Percentiles rank a stretch among this genome's conserved stretches.
These are phyloP conservation scores for Cyanistes caeruleus DNA, from an alignment of 2,113 vertebrate genomes.

Conservation along the genomic window DNA sequence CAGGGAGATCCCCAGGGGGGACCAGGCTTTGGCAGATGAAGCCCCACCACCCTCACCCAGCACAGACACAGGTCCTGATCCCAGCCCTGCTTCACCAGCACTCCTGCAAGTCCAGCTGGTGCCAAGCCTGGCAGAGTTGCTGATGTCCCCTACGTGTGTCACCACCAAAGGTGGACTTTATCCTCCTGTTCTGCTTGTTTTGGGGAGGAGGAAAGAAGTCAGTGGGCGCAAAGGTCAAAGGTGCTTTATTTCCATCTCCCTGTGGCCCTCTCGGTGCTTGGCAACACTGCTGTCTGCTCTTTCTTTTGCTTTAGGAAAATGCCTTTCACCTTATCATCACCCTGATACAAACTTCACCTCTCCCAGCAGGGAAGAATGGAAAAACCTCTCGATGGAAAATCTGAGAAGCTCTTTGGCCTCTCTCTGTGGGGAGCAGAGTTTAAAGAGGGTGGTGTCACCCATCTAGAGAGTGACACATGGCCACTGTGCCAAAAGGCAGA, in stretches of 20 bases:
- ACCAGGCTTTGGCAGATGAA: neutral
- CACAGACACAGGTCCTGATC: neutral
- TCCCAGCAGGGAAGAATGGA: neutral
- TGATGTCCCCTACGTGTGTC: neutral
- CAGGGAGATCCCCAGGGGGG: fast-evolving
- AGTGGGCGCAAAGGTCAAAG: neutral
- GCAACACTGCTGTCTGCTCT: neutral
- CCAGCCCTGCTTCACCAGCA: neutral
- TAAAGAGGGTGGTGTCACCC: neutral
- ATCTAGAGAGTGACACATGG: neutral
- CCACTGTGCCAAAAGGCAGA: neutral
- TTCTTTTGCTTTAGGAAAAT: neutral
- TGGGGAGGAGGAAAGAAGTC: neutral
- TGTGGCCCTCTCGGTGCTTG: neutral
- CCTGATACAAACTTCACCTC: neutral
- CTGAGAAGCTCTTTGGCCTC: neutral
- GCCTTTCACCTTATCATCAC: neutral
- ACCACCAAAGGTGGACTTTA: neutral
- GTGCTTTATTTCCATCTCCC: neutral
- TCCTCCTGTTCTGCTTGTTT: neutral
- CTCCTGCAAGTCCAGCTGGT: neutral
- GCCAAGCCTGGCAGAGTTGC: neutral
- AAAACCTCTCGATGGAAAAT: conserved; percentile 7
- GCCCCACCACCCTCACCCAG: neutral
- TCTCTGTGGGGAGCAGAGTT: neutral